These are phyloP conservation scores for Eublepharis macularius DNA, from an alignment of 2,113 vertebrate species.

Conservation along the genomic window DNA sequence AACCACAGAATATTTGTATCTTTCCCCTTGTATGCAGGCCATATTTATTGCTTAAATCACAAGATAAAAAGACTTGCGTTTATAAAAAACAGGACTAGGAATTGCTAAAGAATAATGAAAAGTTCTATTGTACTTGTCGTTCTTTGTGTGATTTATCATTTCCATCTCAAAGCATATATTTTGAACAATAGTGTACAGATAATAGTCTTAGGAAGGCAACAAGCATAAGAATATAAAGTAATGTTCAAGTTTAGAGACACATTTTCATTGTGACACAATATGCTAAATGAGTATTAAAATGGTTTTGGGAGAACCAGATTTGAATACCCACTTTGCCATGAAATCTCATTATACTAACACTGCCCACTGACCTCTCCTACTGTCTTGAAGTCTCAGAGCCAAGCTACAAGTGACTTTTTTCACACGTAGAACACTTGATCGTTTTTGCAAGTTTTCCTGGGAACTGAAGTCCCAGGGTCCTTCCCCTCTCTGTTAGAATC, in stretches of 20 bases:
- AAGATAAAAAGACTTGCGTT: neutral
- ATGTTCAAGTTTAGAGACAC: neutral
- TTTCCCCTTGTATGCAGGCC: neutral
- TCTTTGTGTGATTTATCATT: neutral
- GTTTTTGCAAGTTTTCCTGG: no score
- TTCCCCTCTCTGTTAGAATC: no score
- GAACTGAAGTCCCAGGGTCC: no score
- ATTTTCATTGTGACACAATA: neutral
- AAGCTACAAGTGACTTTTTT: no score
- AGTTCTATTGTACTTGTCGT: neutral
- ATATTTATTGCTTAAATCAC: neutral
- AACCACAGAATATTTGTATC: neutral
- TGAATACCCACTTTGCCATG: no score
- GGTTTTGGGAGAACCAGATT: no score
- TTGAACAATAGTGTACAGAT: neutral
- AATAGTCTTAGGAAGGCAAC: neutral
- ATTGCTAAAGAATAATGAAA: neutral
- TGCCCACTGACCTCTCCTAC: no score
- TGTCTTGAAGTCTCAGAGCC: no score
- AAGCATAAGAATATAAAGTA: neutral
- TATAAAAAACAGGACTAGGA: neutral
- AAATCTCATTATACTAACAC: no score
- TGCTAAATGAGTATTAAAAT: no score
- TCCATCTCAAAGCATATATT: slow-evolving; percentile 2
- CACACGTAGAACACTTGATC: no score